Conservation (phyloP, 1,140 invertebrate genomes). For the Drosophila ficusphila region DNA sequence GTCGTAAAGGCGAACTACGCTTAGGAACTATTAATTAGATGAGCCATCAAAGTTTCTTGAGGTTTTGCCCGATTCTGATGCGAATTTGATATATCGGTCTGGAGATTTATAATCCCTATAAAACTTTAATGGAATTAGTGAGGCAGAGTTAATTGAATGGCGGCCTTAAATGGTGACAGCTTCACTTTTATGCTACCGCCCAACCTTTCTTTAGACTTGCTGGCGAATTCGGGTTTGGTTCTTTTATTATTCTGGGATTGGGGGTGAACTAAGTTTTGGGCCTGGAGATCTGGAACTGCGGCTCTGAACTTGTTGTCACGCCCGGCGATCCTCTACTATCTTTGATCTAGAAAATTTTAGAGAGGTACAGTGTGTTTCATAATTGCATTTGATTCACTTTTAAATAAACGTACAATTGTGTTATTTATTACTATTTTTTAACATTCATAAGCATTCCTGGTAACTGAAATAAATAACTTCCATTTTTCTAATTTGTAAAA, state of each 20-base stretch:
- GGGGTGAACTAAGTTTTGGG: no score
- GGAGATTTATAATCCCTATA: constrained; percentile 43
- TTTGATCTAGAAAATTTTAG: constrained; percentile 13
- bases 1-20: constrained; percentile 45
- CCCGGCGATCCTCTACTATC: not conserved
- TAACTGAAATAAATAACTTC: no score
- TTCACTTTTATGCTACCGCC: constrained; percentile 21
- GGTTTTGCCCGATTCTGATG: not conserved
- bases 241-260: not conserved
- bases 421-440: no score
- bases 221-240: not conserved
- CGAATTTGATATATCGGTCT: not conserved
- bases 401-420: no score
- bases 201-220: constrained; percentile 6
- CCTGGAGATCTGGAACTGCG: not conserved
- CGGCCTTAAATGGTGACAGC: constrained; percentile 31
- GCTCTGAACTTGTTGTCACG: constrained; percentile 32
- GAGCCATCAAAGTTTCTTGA: constrained; percentile 3
- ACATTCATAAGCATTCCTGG: no score
- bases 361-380: constrained; percentile 8
- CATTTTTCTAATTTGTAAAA: no score
- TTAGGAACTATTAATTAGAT: constrained; percentile 42
- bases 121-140: constrained; percentile 50
- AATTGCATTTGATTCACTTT: not conserved
- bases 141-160: constrained; percentile 37